Percentiles rank a stretch among this genome's conserved stretches.
Conservation (phyloP, 2,113 vertebrate genomes). For the Rhinolophus ferrumequinum region DNA sequence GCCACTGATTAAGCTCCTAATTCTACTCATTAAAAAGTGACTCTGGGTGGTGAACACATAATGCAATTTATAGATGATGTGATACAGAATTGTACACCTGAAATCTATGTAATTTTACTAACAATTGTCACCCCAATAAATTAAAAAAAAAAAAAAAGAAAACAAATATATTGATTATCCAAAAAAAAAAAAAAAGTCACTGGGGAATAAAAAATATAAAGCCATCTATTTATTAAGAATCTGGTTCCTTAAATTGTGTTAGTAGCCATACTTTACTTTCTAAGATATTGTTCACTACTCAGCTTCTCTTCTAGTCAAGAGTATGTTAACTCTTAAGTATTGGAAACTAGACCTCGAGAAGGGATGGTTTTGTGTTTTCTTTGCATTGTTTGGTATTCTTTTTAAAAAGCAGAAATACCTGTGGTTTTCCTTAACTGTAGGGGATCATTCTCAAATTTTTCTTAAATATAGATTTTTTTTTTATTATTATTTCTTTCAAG, state of each 20-base stretch:
- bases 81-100: no score
- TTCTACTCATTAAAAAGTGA: constrained; percentile 72
- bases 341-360: background rate
- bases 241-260: background rate
- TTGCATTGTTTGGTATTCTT: background rate
- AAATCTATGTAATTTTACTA: no score
- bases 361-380: background rate
- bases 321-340: background rate
- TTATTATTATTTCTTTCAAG: background rate
- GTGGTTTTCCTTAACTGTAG: background rate
- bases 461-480: background rate
- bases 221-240: background rate
- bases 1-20: constrained; percentile 34
- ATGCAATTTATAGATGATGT: no score
- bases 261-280: background rate
- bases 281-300: background rate
- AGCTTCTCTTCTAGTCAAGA: background rate
- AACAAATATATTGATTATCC: no score
- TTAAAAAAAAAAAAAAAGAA: no score
- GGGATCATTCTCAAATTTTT: background rate
- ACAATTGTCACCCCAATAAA: no score
- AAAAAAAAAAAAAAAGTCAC: constrained; percentile 70
- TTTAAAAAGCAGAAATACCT: background rate
- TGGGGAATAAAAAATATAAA: background rate
- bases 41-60: no score